Evolutionary conservation across 2,888 invertebrate genomes (phyloP).

Genomic region (Argyra leucocephala): DNA sequence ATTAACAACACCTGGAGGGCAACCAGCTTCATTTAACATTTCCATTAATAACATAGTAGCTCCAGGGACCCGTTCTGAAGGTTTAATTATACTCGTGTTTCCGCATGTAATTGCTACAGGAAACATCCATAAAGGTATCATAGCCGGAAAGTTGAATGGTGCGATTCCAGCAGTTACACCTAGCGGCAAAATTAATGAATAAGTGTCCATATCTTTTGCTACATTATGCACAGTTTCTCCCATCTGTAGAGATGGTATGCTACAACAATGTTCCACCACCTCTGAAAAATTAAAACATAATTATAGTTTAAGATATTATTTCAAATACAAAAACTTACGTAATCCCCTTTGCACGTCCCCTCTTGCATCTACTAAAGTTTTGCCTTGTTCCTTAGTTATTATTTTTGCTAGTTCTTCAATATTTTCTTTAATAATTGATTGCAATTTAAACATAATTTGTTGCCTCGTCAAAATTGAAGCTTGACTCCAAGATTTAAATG

Average conservation of each 20-base stretch:
- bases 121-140: constrained; percentile 98
- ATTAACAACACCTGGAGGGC: constrained; percentile 93
- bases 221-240: constrained; percentile 77
- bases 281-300: constrained; percentile 47
- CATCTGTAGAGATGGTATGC: constrained; percentile 81
- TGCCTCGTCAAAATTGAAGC: constrained; percentile 87
- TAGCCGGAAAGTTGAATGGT: constrained; percentile 99
- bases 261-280: constrained; percentile 94
- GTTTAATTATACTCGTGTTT: constrained; percentile 89
- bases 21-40: constrained; percentile 84
- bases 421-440: constrained; percentile 76
- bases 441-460: constrained; percentile 82
- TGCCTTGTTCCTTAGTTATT: constrained; percentile 94
- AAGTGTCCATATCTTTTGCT: constrained; percentile 94
- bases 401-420: constrained; percentile 81
- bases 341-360: constrained; percentile 95
- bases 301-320: neutral
- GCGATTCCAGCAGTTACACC: constrained; percentile 85
- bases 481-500: constrained; percentile 73
- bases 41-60: constrained; percentile 93
- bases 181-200: constrained; percentile 81
- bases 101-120: constrained; percentile 80
- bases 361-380: constrained; percentile 92
- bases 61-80: constrained; percentile 96
- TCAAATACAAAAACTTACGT: constrained; percentile 57